phyloP scores from a whole-genome alignment of 2,113 vertebrate species.

The Mesitornis unicolor region DNA sequence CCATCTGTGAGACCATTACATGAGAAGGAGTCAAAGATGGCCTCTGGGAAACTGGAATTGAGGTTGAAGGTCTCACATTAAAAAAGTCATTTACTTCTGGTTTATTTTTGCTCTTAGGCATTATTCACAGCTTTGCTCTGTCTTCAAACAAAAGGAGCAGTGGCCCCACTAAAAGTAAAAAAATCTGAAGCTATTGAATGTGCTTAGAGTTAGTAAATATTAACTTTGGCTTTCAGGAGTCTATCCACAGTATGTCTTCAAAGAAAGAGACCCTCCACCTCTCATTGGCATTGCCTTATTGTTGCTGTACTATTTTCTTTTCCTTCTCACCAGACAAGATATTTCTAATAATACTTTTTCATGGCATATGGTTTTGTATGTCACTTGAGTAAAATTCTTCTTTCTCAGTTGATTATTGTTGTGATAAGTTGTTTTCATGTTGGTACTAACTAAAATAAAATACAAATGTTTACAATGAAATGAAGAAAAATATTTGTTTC shows the following conservation, averaged over 20 bases:
- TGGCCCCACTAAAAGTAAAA: slow-evolving; percentile 25
- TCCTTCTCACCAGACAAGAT: not conserved
- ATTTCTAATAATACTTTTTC: not conserved
- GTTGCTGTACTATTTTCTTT: not conserved
- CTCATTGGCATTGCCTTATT: not conserved
- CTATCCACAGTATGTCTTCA: not conserved
- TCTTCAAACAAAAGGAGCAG: slow-evolving; percentile 55
- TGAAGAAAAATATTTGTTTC: not conserved
- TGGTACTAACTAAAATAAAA: not conserved
- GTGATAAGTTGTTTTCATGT: not conserved
- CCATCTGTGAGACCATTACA: not conserved
- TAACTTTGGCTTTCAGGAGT: slow-evolving; percentile 37
- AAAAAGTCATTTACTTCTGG: slow-evolving; percentile 44
- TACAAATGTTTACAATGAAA: not conserved
- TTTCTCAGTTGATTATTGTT: not conserved
- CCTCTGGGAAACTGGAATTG: slow-evolving; percentile 56
- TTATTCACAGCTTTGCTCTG: slow-evolving; percentile 49
- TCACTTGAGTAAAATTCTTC: not conserved
- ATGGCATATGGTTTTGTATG: not conserved
- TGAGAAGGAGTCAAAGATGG: slow-evolving; percentile 35
- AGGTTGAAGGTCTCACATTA: slow-evolving; percentile 60
- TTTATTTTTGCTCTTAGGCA: slow-evolving; percentile 58
- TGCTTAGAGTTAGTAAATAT: slow-evolving; percentile 57
- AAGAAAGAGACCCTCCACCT: not conserved
- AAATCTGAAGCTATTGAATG: slow-evolving; percentile 28